phyloP scores from a whole-genome alignment of 2,888 invertebrate genomes.

The Deroplatys truncata region DNA sequence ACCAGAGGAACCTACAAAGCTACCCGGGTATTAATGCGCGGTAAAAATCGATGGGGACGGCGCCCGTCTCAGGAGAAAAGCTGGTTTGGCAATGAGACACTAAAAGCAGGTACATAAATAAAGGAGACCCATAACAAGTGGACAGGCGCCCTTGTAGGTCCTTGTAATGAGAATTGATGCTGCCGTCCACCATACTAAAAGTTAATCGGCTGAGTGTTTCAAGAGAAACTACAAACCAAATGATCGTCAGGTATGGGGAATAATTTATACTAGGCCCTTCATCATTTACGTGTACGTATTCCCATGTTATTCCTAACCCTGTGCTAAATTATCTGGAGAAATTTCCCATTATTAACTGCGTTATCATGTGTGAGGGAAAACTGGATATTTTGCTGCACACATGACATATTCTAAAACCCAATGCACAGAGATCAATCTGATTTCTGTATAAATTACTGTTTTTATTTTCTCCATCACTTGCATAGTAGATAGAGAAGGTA shows the following conservation, averaged over 20 bases:
- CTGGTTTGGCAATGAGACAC: neutral
- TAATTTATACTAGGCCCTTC: neutral
- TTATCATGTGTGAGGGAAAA: neutral
- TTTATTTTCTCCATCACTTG: no score
- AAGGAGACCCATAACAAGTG: neutral
- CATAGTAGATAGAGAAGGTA: no score
- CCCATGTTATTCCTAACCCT: no score
- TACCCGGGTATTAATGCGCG: neutral
- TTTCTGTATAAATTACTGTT: no score
- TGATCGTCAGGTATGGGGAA: neutral
- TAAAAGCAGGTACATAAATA: neutral
- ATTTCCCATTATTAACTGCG: neutral
- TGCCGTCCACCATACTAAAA: neutral
- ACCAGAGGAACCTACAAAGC: neutral
- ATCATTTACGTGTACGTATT: neutral
- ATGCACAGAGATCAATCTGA: no score
- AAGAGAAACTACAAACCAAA: neutral
- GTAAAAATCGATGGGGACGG: neutral
- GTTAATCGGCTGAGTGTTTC: neutral
- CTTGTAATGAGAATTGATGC: neutral
- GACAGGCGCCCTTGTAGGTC: neutral
- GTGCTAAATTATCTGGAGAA: neutral
- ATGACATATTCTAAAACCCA: neutral
- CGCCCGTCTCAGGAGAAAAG: neutral
- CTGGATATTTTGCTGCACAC: neutral